phyloP scores from a whole-genome alignment of 2,888 invertebrate genomes.

The Athalia cordata region DNA sequence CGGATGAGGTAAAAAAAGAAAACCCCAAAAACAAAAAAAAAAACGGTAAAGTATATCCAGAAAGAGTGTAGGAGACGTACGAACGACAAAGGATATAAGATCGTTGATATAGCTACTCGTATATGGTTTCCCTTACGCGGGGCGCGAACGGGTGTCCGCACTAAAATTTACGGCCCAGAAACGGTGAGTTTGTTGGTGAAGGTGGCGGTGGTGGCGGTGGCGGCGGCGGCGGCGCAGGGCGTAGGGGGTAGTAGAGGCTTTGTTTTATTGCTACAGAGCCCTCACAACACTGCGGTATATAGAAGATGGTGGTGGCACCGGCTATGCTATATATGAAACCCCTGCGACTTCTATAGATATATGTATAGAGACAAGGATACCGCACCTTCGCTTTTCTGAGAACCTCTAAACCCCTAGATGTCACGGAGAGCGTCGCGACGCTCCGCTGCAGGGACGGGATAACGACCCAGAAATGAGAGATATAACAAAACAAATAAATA shows the following conservation, averaged over 20 bases:
- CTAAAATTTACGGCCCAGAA: conserved; percentile 41
- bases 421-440: too few species aligned
- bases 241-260: conserved; percentile 8
- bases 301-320: conserved; percentile 9
- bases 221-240: not conserved
- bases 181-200: conserved; percentile 32
- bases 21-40: not conserved
- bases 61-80: too few species aligned
- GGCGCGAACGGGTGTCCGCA: conserved; percentile 37
- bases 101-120: not conserved
- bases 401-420: too few species aligned
- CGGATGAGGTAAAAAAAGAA: not conserved
- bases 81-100: too few species aligned
- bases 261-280: conserved; percentile 37
- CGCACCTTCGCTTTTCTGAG: not conserved
- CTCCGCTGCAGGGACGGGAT: too few species aligned
- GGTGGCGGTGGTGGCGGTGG: not conserved
- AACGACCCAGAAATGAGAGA: too few species aligned
- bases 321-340: conserved; percentile 2
- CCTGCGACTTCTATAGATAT: not conserved
- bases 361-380: not conserved
- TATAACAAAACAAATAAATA: too few species aligned
- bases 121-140: not conserved
- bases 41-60: not conserved
- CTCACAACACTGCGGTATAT: conserved; percentile 30